Conservation (phyloP, 2,888 invertebrate species). For the Drosophila setosimentum region DNA sequence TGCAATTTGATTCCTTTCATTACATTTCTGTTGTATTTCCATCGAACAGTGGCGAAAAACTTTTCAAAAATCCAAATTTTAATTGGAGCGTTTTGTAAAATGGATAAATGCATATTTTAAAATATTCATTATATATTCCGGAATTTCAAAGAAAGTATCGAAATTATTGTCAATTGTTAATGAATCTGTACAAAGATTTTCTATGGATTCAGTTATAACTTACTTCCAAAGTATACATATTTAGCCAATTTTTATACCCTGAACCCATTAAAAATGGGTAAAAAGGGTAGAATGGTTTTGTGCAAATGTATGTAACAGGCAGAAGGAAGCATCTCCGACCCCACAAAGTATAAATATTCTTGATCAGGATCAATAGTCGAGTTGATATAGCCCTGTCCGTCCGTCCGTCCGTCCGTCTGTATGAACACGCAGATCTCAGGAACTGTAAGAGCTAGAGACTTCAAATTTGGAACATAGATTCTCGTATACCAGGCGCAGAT, state of each 20-base stretch:
- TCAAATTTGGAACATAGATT: too few species aligned
- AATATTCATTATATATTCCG: neutral
- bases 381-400: too few species aligned
- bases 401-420: too few species aligned
- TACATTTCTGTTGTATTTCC: constrained; percentile 52
- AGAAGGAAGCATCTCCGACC: too few species aligned
- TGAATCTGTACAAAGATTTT: neutral
- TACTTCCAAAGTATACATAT: neutral
- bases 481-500: too few species aligned
- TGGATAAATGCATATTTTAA: neutral
- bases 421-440: too few species aligned
- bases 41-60: constrained; percentile 16
- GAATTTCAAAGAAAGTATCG: neutral
- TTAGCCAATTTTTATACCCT: neutral
- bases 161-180: neutral
- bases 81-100: neutral
- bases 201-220: neutral
- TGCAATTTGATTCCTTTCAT: constrained; percentile 73
- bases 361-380: too few species aligned
- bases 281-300: too few species aligned
- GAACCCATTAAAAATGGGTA: too few species aligned
- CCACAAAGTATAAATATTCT: too few species aligned
- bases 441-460: too few species aligned
- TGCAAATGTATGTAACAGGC: too few species aligned
- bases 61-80: neutral